These are phyloP conservation scores for Loriculus beryllinus DNA, from an alignment of 2,797 vertebrate genomes.

Conservation along the genomic window DNA sequence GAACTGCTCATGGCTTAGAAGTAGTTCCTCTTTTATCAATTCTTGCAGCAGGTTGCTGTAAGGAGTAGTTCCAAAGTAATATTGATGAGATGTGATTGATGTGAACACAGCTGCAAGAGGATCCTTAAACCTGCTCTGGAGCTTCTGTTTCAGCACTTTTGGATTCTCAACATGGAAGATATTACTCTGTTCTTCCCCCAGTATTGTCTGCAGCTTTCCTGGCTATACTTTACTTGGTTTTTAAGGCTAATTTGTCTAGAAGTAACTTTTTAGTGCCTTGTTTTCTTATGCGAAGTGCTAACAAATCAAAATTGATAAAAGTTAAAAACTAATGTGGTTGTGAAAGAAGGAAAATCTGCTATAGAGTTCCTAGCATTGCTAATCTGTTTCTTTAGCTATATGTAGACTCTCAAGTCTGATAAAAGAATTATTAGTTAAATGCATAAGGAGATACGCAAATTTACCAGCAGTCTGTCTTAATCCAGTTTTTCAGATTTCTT, in stretches of 20 bases:
- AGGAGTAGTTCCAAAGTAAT: not conserved
- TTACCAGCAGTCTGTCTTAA: not conserved
- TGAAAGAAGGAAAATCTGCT: not conserved
- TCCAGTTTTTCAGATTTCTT: not conserved
- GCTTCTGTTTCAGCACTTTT: not conserved
- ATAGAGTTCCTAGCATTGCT: not conserved
- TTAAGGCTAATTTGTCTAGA: not conserved
- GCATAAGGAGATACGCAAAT: not conserved
- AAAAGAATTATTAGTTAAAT: not conserved
- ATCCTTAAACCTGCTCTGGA: not conserved
- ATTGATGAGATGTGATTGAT: no score
- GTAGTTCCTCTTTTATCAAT: not conserved
- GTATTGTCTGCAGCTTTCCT: not conserved
- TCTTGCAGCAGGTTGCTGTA: not conserved
- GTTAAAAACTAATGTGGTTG: not conserved
- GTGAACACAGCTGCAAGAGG: not conserved
- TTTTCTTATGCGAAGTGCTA: not conserved
- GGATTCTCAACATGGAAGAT: not conserved
- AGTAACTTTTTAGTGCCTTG: not conserved
- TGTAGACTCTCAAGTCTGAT: not conserved
- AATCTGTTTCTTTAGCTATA: not conserved
- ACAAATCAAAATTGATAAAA: not conserved
- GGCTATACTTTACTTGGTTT: not conserved
- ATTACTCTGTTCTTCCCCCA: not conserved
- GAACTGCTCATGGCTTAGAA: not conserved